Conservation (phyloP, 2,888 invertebrate genomes). For the Tricholauxania praeusta region DNA sequence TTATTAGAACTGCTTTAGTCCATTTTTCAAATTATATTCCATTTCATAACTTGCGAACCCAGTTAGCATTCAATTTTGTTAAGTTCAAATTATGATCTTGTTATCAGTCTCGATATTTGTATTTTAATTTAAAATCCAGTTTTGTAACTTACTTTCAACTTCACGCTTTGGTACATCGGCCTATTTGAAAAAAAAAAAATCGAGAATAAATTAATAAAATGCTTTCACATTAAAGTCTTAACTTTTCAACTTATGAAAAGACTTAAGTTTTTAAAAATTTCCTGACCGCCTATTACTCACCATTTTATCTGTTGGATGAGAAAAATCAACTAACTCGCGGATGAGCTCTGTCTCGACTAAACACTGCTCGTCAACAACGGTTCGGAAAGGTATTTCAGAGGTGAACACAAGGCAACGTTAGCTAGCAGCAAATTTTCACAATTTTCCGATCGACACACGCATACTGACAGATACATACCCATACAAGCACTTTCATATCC, state of each 20-base stretch:
- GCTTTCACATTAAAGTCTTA: conserved; percentile 28
- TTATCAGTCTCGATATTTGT: neutral
- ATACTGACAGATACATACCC: conserved; percentile 40
- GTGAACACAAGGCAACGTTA: conserved; percentile 51
- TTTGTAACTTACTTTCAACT: conserved; percentile 85
- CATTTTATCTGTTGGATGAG: conserved; percentile 75
- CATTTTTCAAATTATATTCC: conserved; percentile 40
- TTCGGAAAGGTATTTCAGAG: conserved; percentile 66
- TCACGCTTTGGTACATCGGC: conserved; percentile 88
- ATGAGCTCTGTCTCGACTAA: conserved; percentile 69
- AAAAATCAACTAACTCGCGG: conserved; percentile 70
- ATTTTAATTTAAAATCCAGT: conserved; percentile 14
- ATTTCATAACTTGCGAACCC: conserved; percentile 40
- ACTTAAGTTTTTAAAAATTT: conserved; percentile 40
- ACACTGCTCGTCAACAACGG: conserved; percentile 64
- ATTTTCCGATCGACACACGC: conserved; percentile 43
- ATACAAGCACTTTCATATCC: neutral
- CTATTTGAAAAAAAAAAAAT: conserved; percentile 69
- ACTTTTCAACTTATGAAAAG: conserved; percentile 16
- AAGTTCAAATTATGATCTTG: conserved; percentile 52
- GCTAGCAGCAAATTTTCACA: conserved; percentile 42
- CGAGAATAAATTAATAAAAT: conserved; percentile 38
- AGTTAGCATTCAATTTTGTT: conserved; percentile 33
- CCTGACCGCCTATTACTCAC: conserved; percentile 68
- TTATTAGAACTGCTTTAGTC: conserved; percentile 21